phyloP scores from a whole-genome alignment of 2,113 vertebrate genomes.

The Phalacrocorax brasilianus region DNA sequence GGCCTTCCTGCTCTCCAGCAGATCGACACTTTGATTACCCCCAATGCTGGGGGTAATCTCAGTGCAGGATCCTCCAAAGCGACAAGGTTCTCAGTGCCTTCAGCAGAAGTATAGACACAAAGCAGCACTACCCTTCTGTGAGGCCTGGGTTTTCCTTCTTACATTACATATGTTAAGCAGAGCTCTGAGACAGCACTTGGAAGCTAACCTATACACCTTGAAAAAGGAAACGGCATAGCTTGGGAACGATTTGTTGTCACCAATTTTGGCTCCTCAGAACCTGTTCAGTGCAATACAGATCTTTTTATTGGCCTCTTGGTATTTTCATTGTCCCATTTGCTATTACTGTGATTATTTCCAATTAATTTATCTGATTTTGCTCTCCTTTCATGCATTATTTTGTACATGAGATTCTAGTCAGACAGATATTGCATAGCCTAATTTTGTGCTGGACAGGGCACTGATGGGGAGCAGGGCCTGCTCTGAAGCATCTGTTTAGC shows the following conservation, averaged over 20 bases:
- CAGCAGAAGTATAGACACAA: background rate
- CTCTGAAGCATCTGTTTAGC: background rate
- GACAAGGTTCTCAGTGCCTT: background rate
- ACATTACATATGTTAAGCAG: background rate
- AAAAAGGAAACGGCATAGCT: background rate
- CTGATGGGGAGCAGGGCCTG: background rate
- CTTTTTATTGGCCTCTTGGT: background rate
- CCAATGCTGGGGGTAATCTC: background rate
- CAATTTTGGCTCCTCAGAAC: background rate
- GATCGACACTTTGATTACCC: too few species aligned
- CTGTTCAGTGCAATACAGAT: background rate
- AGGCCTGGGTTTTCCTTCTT: background rate
- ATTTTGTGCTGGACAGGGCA: background rate
- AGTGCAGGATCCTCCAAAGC: background rate
- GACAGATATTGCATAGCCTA: background rate
- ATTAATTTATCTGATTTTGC: background rate
- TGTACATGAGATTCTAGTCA: background rate
- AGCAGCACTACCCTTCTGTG: background rate
- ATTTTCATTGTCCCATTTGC: background rate
- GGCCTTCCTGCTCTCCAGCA: too few species aligned
- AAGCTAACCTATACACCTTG: background rate
- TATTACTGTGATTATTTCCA: background rate
- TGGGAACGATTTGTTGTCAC: background rate
- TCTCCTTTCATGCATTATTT: background rate
- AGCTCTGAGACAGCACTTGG: background rate